These are phyloP conservation scores for Paramormyrops kingsleyae DNA, from an alignment of 2,113 vertebrate genomes.

Conservation along the genomic window DNA sequence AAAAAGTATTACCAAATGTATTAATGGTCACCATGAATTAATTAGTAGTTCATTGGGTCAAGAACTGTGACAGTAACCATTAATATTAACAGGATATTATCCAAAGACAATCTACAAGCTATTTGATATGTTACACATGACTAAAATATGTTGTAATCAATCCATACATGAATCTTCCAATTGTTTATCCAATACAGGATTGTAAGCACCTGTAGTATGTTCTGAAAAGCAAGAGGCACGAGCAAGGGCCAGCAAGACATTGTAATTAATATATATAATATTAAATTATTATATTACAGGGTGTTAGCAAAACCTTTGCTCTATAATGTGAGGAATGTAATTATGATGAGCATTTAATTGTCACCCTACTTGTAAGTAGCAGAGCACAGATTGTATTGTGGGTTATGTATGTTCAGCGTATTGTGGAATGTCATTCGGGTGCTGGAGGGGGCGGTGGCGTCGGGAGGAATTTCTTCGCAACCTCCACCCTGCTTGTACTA, in stretches of 20 bases:
- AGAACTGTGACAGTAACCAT: background rate
- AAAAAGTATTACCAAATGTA: background rate
- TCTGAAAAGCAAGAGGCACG: background rate
- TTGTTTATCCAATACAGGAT: background rate
- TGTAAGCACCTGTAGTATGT: background rate
- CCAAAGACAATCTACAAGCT: background rate
- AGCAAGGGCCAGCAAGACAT: background rate
- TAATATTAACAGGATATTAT: background rate
- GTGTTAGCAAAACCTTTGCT: background rate
- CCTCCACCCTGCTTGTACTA: background rate
- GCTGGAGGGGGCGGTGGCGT: background rate
- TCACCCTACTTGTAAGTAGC: background rate
- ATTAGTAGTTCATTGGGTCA: background rate
- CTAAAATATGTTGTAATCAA: background rate
- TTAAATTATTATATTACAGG: background rate
- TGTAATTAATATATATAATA: background rate
- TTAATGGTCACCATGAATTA: background rate
- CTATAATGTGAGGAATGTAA: background rate
- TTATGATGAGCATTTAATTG: background rate
- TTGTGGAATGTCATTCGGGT: background rate
- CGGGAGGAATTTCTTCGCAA: background rate
- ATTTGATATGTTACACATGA: background rate
- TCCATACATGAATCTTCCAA: background rate
- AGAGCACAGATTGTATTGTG: background rate
- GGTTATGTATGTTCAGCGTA: background rate